A percentile compares a stretch with the other conserved stretches of the same genome.
These are phyloP conservation scores for Helicolenus hilgendorfi DNA, from an alignment of 2,797 vertebrate genomes.

Conservation along the genomic window DNA sequence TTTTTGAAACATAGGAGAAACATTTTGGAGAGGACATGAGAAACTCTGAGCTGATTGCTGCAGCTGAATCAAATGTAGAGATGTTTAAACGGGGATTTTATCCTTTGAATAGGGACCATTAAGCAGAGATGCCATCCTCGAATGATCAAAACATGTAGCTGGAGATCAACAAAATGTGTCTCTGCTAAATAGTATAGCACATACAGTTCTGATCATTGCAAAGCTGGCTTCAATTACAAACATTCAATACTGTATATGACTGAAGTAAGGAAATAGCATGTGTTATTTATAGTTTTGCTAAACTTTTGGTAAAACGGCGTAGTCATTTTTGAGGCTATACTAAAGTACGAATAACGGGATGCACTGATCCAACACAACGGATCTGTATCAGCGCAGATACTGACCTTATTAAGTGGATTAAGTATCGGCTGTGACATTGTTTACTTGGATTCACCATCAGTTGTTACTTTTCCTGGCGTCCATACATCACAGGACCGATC, in stretches of 20 bases:
- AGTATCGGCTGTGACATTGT: background rate
- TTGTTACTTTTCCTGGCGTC: rapidly evolving
- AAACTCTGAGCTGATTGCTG: background rate
- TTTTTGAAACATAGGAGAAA: background rate
- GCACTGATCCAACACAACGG: background rate
- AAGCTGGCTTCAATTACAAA: background rate
- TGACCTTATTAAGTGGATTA: background rate
- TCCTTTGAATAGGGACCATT: background rate
- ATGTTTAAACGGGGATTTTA: background rate
- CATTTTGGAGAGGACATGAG: background rate
- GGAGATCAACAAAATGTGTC: background rate
- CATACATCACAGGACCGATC: background rate
- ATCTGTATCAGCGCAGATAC: background rate
- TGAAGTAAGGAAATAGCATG: background rate
- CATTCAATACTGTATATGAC: background rate
- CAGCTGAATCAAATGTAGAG: background rate
- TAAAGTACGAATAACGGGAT: background rate
- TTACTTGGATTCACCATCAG: background rate
- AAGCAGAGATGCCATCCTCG: background rate
- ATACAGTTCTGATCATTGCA: background rate
- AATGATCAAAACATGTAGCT: background rate
- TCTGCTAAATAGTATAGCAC: background rate
- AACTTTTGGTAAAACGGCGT: background rate
- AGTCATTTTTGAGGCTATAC: background rate
- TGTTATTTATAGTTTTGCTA: background rate